Evolutionary conservation across 2,888 invertebrate species (phyloP), one percentile per base, ranked within the genome.

Genomic region (Apodemia mormo): DNA sequence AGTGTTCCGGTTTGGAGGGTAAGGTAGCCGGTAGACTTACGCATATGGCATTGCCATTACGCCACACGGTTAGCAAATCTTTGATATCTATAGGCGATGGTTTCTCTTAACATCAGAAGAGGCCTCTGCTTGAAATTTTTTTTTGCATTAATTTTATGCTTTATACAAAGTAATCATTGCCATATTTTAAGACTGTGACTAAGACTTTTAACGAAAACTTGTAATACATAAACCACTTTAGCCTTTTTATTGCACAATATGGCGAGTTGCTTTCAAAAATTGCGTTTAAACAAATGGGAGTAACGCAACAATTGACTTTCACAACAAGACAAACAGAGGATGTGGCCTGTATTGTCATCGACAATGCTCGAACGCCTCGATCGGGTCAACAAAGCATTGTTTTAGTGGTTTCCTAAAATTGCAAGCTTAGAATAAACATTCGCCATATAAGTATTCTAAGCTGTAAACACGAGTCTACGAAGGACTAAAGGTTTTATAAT

Each of bases 321-420:
- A 81, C 89, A n/a, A n/a, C 82, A 81, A 84, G 80, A 86, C 87
- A 89, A 90, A 90, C 86, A 88, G 83, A 90, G 90, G 90, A 90
- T 89, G 86, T 85, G 85, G 85, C 77, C 80, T 76, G 83, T 80
- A 87, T 88, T 87, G 89, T 86, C 88, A 83, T 83, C 82, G 79
- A 76, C 76, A 76, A 76, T 77, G 82, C 74, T 82, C 79, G 79
- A 80, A 80, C 78, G 80, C 79, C 76, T 79, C 77, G 75, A 76
- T 76, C 76, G 75, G 77, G 75, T 77, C 77, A 79, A 81, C 79
- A 79, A 70, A 78, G 45, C 79, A 81, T 81, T 84, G 81, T 83
- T 79, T 73, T 74, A 76, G 68, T 71, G 73, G 78, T 81, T 80
- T 79, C 78, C 78, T 80, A 80, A 81, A 82, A 80, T 79, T 79